Base-by-base conservation (phyloP, 1,140 invertebrate species). In the Apis cerana region DNA sequence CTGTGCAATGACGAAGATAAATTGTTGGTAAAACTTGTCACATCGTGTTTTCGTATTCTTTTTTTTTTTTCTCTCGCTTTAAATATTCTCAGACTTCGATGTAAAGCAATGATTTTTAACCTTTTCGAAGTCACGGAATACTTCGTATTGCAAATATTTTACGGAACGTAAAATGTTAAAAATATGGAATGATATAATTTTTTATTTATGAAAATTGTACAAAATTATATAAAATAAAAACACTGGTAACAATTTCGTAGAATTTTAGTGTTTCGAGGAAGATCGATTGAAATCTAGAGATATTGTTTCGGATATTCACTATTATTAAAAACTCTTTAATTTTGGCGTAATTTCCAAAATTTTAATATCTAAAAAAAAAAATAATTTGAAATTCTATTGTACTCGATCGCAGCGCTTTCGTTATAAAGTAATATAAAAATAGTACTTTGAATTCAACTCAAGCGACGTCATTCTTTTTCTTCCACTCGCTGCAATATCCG, bases 381-480 rank as follows among this genome's bases (percentile, higher is more conserved):
- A 1, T 9, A 21, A 50, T 62, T 17, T 69, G 59, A 58, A 64
- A 82, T 70, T 48, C 67, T 54, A 33, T 67, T 21, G 23, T n/a
- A 15, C 54, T 21, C 10, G 17, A 58, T 15, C 43, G 33, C 33
- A 33, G 33, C 33, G 70, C 70, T 19, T 71, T 84, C 62, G 50
- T 52, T 52, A 71, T 58, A 54, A 70, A 59, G 58, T 67, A 65
- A 82, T 78, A 68, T 77, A 78, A 70, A 75, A 82, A 69, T 65
- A 64, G 58, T 48, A 69, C 80, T 86, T 86, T 75, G 81, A 86
- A 87, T 82, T 85, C 84, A 79, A 79, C 78, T 78, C 68, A 78
- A 83, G 84, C 72, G 43, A n/a, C 62, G 62, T 69, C 71, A 72
- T 72, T 65, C 59, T 77, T 75, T 67, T 69, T 83, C 85, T 65